phyloP scores from a whole-genome alignment of 2,113 vertebrate genomes.

The Rhizomys pruinosus region DNA sequence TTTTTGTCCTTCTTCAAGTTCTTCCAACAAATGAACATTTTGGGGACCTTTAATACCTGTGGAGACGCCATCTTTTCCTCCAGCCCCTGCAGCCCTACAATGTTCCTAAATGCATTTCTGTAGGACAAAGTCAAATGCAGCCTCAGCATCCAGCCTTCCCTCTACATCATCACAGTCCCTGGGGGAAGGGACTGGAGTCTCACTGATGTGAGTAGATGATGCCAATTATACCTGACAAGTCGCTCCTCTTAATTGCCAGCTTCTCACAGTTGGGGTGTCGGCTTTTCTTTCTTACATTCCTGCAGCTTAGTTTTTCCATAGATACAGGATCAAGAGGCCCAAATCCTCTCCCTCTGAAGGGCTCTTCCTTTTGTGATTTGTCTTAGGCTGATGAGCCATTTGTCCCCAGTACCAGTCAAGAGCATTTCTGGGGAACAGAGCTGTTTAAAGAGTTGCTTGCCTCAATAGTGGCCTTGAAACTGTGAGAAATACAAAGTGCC shows the following conservation, averaged over 20 bases:
- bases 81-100: too few species aligned
- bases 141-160: not conserved
- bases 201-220: not conserved
- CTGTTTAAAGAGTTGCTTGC: not conserved
- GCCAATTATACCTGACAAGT: slow-evolving; percentile 23
- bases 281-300: not conserved
- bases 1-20: too few species aligned
- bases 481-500: not conserved
- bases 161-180: not conserved
- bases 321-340: not conserved
- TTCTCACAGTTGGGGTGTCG: not conserved
- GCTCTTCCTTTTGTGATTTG: not conserved
- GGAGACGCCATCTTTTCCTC: too few species aligned
- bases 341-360: not conserved
- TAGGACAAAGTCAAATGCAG: not conserved
- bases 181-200: not conserved
- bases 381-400: slow-evolving; percentile 16
- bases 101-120: not conserved
- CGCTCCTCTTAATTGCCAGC: not conserved
- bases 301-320: not conserved
- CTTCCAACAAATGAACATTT: too few species aligned
- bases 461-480: not conserved
- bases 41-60: too few species aligned
- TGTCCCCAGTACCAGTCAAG: not conserved
- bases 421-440: slow-evolving; percentile 43